A percentile compares a stretch with the other conserved stretches of the same genome.
These are phyloP conservation scores for Ciona savignyi DNA, from an alignment of 23 tunicate species.

Conservation along the genomic window DNA sequence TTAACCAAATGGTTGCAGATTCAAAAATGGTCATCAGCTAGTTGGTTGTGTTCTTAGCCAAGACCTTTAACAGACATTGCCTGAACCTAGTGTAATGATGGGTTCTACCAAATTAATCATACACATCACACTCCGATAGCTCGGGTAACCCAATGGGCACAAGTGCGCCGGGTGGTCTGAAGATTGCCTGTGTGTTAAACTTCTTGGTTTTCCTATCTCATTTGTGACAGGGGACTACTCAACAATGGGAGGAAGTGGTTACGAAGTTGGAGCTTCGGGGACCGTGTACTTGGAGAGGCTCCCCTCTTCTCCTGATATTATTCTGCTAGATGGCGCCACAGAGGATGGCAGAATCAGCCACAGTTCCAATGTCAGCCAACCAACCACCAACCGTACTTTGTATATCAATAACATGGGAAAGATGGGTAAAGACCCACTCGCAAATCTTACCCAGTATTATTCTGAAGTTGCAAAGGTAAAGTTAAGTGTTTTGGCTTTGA, in stretches of 20 bases:
- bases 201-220: too few relatives aligned
- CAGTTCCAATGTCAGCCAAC: conserved; percentile 12
- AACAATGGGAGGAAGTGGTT: conserved; percentile 5
- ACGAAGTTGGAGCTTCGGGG: conserved; percentile 16
- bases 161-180: too few relatives aligned
- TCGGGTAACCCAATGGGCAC: too few relatives aligned
- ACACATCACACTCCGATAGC: too few relatives aligned
- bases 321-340: conserved; percentile 13
- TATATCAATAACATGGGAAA: conserved; percentile 20
- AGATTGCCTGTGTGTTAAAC: too few relatives aligned
- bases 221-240: conserved; percentile 9
- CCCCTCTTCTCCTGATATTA: conserved; percentile 9
- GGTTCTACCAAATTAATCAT: too few relatives aligned
- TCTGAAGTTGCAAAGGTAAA: conserved; percentile 7
- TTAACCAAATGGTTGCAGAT: too few relatives aligned
- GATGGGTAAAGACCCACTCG: not conserved
- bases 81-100: too few relatives aligned
- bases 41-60: too few relatives aligned
- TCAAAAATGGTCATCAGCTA: too few relatives aligned
- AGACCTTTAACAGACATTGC: too few relatives aligned
- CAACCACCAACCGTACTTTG: conserved; percentile 15
- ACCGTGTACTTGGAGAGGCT: conserved; percentile 19
- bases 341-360: conserved; percentile 10
- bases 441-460: conserved; percentile 14
- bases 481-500: not conserved